phyloP scores from a whole-genome alignment of 2,797 vertebrate genomes.

The Sardinella longiceps region DNA sequence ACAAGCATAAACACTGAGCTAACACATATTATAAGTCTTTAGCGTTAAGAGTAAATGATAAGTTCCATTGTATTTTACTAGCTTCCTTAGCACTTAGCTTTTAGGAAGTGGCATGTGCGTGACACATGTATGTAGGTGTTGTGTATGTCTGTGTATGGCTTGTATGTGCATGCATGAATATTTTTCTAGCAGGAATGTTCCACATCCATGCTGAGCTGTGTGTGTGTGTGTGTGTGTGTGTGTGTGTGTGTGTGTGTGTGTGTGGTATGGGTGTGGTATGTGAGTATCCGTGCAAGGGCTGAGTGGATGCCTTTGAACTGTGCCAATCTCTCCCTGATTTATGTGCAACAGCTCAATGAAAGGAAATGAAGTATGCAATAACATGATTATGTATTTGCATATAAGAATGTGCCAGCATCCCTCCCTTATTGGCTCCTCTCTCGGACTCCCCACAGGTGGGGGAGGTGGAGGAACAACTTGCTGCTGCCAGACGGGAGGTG shows the following conservation, averaged over 20 bases:
- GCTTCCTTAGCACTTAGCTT: not conserved
- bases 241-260: conserved; percentile 7
- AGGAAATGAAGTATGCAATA: not conserved
- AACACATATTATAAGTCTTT: not conserved
- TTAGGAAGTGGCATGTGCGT: not conserved
- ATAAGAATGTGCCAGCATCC: not conserved
- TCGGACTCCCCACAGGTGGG: conserved; percentile 74
- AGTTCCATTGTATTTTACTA: not conserved
- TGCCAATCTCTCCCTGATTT: not conserved
- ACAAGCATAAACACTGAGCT: not conserved
- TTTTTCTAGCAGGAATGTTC: no score
- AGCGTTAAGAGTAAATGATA: not conserved
- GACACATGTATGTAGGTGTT: not conserved
- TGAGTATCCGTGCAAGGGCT: not conserved
- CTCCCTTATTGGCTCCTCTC: not conserved
- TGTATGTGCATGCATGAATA: not conserved
- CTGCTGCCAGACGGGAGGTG: conserved; percentile 86
- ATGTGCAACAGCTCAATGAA: not conserved
- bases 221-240: conserved; percentile 21
- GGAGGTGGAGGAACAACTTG: conserved; percentile 90
- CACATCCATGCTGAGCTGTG: not conserved
- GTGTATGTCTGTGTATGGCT: conserved; percentile 21
- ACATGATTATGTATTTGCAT: not conserved
- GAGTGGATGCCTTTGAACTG: not conserved
- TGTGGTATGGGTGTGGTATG: not conserved